These are phyloP conservation scores for Synergus itoensis DNA, from an alignment of 2,888 invertebrate species.

Conservation along the genomic window DNA sequence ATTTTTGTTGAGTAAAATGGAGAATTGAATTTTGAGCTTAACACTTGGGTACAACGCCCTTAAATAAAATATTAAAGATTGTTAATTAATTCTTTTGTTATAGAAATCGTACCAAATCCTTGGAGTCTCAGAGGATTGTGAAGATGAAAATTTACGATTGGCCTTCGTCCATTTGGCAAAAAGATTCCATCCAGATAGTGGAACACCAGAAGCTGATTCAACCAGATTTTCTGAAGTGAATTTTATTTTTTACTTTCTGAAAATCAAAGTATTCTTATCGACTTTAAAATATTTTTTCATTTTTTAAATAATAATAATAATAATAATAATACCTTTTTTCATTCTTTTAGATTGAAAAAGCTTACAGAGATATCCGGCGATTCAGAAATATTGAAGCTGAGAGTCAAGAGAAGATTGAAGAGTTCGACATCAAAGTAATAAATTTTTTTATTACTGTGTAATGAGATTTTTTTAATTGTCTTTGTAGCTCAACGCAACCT, in stretches of 20 bases:
- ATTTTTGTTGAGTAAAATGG: too few species aligned
- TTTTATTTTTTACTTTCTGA: neutral
- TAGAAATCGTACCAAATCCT: slow-evolving; percentile 86
- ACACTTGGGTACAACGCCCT: too few species aligned
- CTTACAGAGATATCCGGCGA: slow-evolving; percentile 81
- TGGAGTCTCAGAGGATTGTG: slow-evolving; percentile 83
- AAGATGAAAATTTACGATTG: slow-evolving; percentile 85
- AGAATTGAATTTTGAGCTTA: too few species aligned
- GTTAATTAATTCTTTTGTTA: slow-evolving; percentile 14
- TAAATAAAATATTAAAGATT: too few species aligned
- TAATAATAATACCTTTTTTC: too few species aligned
- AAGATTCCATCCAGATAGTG: slow-evolving; percentile 91
- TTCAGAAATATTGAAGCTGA: slow-evolving; percentile 60
- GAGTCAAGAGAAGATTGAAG: slow-evolving; percentile 78
- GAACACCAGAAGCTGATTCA: slow-evolving; percentile 84
- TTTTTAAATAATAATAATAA: neutral
- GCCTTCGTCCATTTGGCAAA: slow-evolving; percentile 89
- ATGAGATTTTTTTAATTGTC: too few species aligned
- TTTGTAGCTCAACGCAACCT: too few species aligned
- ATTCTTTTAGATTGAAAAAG: slow-evolving; percentile 82
- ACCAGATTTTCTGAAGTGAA: slow-evolving; percentile 84
- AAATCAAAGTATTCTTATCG: neutral
- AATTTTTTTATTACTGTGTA: neutral
- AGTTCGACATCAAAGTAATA: slow-evolving; percentile 83
- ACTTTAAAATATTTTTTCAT: slow-evolving; percentile 29